phyloP scores from a whole-genome alignment of 2,113 vertebrate genomes.

The Ornithorhynchus anatinus region DNA sequence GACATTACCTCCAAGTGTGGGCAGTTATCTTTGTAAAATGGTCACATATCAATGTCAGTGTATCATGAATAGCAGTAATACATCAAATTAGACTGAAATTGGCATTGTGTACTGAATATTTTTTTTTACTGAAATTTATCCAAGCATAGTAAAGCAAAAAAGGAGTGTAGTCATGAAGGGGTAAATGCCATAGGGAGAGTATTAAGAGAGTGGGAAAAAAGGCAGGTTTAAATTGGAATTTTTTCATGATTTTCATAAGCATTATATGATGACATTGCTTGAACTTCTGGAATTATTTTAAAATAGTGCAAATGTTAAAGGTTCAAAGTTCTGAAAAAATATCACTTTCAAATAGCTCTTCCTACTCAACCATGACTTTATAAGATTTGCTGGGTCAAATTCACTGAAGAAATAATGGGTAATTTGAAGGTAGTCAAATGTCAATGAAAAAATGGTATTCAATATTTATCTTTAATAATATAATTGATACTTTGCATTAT shows the following conservation, averaged over 20 bases:
- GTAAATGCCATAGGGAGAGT: not conserved
- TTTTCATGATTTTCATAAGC: slow-evolving; percentile 11
- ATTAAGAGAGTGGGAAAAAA: slow-evolving; percentile 10
- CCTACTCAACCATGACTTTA: not conserved
- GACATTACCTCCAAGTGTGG: too few relatives aligned
- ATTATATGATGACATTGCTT: not conserved
- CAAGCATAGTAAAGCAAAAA: not conserved
- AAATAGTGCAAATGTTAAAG: not conserved
- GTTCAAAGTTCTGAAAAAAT: not conserved
- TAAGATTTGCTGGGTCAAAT: not conserved
- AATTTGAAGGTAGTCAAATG: slow-evolving; percentile 8
- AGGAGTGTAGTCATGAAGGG: not conserved
- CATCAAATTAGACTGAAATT: not conserved
- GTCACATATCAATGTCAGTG: not conserved
- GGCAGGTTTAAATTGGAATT: slow-evolving; percentile 2
- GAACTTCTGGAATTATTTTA: not conserved
- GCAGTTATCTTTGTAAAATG: too few relatives aligned
- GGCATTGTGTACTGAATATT: not conserved
- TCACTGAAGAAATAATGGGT: not conserved
- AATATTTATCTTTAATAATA: slow-evolving; percentile 40
- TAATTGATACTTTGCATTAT: not conserved
- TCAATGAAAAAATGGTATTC: slow-evolving; percentile 17
- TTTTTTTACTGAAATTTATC: slow-evolving; percentile 18
- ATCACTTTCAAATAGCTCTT: slow-evolving; percentile 10
- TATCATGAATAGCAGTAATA: slow-evolving; percentile 14